These are phyloP conservation scores for Pocillopora grandis DNA, from an alignment of 92 coral and sea anemone species.

Conservation along the genomic window DNA sequence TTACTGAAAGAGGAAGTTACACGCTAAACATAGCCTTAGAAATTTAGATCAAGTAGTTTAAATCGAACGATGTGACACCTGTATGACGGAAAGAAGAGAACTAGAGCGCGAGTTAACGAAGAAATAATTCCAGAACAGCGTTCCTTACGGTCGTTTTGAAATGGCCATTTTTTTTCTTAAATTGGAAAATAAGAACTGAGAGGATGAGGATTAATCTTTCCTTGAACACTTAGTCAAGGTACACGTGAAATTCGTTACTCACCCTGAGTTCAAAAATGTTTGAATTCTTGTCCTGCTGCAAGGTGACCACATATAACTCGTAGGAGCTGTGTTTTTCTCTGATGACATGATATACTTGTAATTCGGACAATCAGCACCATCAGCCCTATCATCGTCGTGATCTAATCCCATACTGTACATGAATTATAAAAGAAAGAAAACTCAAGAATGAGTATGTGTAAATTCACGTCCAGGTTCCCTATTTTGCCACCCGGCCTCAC, in stretches of 20 bases:
- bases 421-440: background rate
- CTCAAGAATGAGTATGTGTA: too few relatives aligned
- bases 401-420: slow-evolving; percentile 54
- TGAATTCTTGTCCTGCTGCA: slow-evolving; percentile 50
- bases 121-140: too few relatives aligned
- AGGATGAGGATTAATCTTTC: background rate
- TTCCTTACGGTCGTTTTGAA: too few relatives aligned
- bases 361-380: slow-evolving; percentile 35
- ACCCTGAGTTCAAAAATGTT: slow-evolving; percentile 24
- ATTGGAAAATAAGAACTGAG: too few relatives aligned
- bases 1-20: slow-evolving; percentile 3
- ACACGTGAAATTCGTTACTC: background rate
- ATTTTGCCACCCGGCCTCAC: too few relatives aligned
- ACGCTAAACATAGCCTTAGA: background rate
- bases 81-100: too few relatives aligned
- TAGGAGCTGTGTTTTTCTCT: slow-evolving; percentile 25
- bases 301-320: slow-evolving; percentile 61
- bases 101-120: too few relatives aligned
- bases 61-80: background rate
- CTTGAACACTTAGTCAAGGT: background rate
- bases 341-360: slow-evolving; percentile 54
- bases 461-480: too few relatives aligned
- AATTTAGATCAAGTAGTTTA: background rate
- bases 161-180: too few relatives aligned
- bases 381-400: slow-evolving; percentile 35